Evolutionary conservation across 2,888 invertebrate genomes (phyloP), one percentile per base, ranked within the genome.

Genomic region (Dasysyrphus albostriatus): DNA sequence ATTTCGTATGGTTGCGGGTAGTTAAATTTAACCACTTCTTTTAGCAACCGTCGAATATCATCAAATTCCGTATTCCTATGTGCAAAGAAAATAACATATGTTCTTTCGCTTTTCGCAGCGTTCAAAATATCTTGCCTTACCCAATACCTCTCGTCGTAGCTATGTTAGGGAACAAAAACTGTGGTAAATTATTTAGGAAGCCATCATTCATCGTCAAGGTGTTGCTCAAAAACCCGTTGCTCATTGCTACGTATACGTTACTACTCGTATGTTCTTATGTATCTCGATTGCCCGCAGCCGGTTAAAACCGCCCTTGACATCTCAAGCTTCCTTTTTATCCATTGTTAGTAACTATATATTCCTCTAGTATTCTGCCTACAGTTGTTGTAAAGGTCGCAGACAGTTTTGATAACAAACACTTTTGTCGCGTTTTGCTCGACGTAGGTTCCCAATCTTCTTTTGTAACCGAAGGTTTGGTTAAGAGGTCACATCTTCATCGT

Each of bases 121-220:
- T n/a, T n/a, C n/a, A n/a, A n/a, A n/a, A n/a, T n/a, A n/a, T n/a
- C n/a, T n/a, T n/a, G n/a, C n/a, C n/a, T n/a, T n/a, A n/a, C n/a
- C n/a, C n/a, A n/a, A n/a, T n/a, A 59, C 49, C 24, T 42, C 44
- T 44, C 44, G 59, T 12, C 74, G 74, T 2, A 54, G 14, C 32
- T 63, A 32, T 54, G 42, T 63, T 44, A 51, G 54, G 10, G 63
- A 75, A 34, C 54, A 63, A 14, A 75, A n/a, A 44, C 29, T 63
- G 5, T 75, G 63, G 16, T 61, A 73, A 58, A 47, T 37, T 73
- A 49, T 37, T 72, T 58, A 24, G 73, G 59, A 54, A 49, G 37
- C 29, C 61, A 74, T 12, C 74, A 61, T 24, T 74, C n/a, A n/a
- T n/a, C n/a, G n/a, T n/a, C n/a, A n/a, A n/a, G n/a, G n/a, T n/a